Conservation (phyloP, 2,113 vertebrate genomes). For the Neogobius melanostomus region DNA sequence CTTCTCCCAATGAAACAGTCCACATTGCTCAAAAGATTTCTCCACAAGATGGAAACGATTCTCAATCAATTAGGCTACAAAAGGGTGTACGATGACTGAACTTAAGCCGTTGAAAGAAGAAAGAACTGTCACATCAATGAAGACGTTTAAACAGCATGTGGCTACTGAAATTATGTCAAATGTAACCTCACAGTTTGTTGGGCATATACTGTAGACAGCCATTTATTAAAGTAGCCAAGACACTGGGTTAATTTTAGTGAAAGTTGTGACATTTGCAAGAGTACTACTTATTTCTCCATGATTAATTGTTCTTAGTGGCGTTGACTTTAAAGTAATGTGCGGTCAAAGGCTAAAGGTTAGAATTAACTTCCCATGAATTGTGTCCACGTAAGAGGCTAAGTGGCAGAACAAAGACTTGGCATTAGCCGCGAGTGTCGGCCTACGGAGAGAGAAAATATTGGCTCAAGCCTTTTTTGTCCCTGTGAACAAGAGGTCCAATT, state of each 20-base stretch:
- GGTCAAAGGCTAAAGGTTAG: slow-evolving; percentile 50
- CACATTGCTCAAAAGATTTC: slow-evolving; percentile 27
- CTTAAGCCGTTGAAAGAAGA: slow-evolving; percentile 29
- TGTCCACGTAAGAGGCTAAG: slow-evolving; percentile 26
- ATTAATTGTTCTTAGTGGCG: neutral
- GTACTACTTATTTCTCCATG: too few species aligned
- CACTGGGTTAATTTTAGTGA: neutral
- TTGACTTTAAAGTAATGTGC: neutral
- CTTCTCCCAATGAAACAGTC: slow-evolving; percentile 65
- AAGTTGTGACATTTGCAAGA: neutral
- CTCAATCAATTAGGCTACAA: slow-evolving; percentile 54
- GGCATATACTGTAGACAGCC: slow-evolving; percentile 1
- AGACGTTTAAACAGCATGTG: neutral
- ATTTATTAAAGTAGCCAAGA: neutral
- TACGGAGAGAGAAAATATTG: slow-evolving; percentile 27
- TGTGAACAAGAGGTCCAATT: slow-evolving; percentile 71
- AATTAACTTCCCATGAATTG: slow-evolving; percentile 49
- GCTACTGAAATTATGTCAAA: slow-evolving; percentile 16
- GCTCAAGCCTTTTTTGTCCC: slow-evolving; percentile 32
- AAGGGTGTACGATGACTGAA: slow-evolving; percentile 37
- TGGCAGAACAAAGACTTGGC: slow-evolving; percentile 26
- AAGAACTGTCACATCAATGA: slow-evolving; percentile 37
- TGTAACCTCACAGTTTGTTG: slow-evolving; percentile 9
- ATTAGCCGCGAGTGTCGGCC: slow-evolving; percentile 19
- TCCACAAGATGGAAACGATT: slow-evolving; percentile 45